Evolutionary conservation across 92 coral and sea anemone species (phyloP).

Genomic region (Heliopora coerulea): DNA sequence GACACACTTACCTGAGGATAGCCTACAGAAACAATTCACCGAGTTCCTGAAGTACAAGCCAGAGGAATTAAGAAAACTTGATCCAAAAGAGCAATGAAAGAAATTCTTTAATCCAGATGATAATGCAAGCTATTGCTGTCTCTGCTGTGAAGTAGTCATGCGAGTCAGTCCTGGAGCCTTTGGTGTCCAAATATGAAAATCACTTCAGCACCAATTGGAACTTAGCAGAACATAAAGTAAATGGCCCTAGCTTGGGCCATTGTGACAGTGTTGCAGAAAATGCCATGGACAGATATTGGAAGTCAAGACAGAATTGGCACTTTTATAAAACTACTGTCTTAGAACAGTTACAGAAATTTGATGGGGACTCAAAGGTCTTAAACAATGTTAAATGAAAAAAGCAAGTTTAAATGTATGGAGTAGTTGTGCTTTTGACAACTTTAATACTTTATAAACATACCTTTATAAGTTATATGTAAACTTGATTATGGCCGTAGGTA

Average conservation of each 20-base stretch:
- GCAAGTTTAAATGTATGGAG: constrained; percentile 29
- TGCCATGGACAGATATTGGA: constrained; percentile 38
- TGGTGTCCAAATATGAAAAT: constrained; percentile 25
- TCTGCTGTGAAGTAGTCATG: constrained; percentile 29
- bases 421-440: too few species aligned
- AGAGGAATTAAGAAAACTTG: constrained; percentile 10
- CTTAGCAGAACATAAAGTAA: constrained; percentile 9
- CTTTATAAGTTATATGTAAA: too few species aligned
- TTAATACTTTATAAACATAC: too few species aligned
- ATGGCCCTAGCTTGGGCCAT: constrained; percentile 27
- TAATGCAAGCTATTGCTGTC: constrained; percentile 36
- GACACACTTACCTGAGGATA: constrained; percentile 4
- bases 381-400: constrained; percentile 5
- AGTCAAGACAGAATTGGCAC: constrained; percentile 9
- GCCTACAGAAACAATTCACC: constrained; percentile 29
- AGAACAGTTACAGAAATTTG: constrained; percentile 19
- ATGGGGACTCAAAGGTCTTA: constrained; percentile 11
- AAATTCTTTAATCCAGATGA: constrained; percentile 21
- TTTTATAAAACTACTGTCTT: constrained; percentile 34
- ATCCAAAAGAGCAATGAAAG: constrained; percentile 18
- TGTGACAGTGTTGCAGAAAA: constrained; percentile 11
- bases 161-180: constrained; percentile 28
- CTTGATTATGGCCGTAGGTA: too few species aligned
- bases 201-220: constrained; percentile 25
- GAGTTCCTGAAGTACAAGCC: constrained; percentile 20